Evolutionary conservation across 2,113 vertebrate genomes (phyloP).

Genomic region (Xyrauchen texanus): DNA sequence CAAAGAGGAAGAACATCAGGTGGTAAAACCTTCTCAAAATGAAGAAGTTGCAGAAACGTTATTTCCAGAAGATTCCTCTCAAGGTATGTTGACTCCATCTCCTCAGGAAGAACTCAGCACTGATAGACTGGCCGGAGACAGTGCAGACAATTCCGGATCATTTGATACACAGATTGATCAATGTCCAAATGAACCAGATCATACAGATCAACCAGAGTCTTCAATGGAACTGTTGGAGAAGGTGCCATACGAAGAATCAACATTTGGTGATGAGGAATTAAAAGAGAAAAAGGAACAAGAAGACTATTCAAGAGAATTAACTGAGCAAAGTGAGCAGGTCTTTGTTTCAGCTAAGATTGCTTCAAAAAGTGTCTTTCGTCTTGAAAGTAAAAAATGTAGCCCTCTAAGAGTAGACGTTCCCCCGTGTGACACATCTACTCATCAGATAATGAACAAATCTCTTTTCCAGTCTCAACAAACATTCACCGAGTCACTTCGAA

Average conservation of each 20-base stretch:
- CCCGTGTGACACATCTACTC: slow-evolving; percentile 69
- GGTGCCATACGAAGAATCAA: slow-evolving; percentile 20
- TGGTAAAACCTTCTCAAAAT: slow-evolving; percentile 12
- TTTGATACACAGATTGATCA: slow-evolving; percentile 32
- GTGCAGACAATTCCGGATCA: slow-evolving; percentile 37
- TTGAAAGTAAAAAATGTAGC: slow-evolving; percentile 69
- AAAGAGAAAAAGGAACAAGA: slow-evolving; percentile 21
- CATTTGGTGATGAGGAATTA: neutral
- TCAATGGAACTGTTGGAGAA: slow-evolving; percentile 7
- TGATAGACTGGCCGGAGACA: slow-evolving; percentile 14
- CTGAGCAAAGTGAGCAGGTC: slow-evolving; percentile 52
- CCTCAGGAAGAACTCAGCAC: slow-evolving; percentile 19
- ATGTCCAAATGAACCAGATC: neutral
- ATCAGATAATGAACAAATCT: slow-evolving; percentile 66
- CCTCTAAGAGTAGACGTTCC: slow-evolving; percentile 74
- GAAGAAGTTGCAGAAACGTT: slow-evolving; percentile 50
- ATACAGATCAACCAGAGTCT: slow-evolving; percentile 40
- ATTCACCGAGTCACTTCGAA: slow-evolving; percentile 58
- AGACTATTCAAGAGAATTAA: slow-evolving; percentile 30
- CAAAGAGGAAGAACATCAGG: slow-evolving; percentile 41
- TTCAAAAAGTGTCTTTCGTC: slow-evolving; percentile 34
- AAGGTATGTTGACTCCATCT: slow-evolving; percentile 52
- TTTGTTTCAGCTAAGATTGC: slow-evolving; percentile 60
- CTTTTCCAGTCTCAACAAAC: slow-evolving; percentile 62
- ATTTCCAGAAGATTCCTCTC: slow-evolving; percentile 55